phyloP scores from a whole-genome alignment of 2,888 invertebrate genomes.

The Xestia ashworthii region DNA sequence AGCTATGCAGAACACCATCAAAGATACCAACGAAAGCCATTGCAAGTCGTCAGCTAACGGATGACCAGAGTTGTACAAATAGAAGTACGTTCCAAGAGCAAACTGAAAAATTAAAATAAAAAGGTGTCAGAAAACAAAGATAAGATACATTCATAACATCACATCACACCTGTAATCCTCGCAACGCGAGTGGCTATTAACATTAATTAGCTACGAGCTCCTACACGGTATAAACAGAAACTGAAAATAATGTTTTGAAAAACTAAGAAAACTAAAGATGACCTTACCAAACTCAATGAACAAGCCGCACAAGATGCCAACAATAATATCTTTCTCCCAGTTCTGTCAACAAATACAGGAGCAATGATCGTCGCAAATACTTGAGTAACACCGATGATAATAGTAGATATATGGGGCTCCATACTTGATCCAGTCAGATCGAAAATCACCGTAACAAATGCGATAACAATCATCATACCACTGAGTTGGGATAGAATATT shows the following conservation, averaged over 20 bases:
- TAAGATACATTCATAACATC: background rate
- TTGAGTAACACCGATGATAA: conserved; percentile 75
- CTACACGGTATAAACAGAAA: background rate
- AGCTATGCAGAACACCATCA: conserved; percentile 73
- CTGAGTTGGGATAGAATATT: conserved; percentile 74
- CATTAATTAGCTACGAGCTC: too few relatives aligned
- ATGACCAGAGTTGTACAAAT: background rate
- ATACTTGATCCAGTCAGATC: conserved; percentile 75
- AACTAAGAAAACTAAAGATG: background rate
- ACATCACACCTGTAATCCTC: background rate
- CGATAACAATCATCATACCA: conserved; percentile 71
- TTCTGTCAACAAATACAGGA: conserved; percentile 75
- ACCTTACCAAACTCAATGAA: conserved; percentile 75
- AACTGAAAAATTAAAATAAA: conserved; percentile 1
- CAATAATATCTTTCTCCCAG: conserved; percentile 73
- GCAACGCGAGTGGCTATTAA: too few relatives aligned
- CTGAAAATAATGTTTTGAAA: background rate
- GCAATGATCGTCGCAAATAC: conserved; percentile 71
- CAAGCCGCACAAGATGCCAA: conserved; percentile 71
- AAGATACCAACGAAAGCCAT: conserved; percentile 70
- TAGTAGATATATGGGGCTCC: conserved; percentile 74
- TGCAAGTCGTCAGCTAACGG: conserved; percentile 5
- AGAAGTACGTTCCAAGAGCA: conserved; percentile 6
- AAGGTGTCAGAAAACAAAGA: background rate
- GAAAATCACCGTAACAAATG: conserved; percentile 75